A percentile compares a stretch with the other conserved stretches of the same genome.
These are phyloP conservation scores for Notocelia uddmanniana DNA, from an alignment of 2,888 invertebrate species.

Conservation along the genomic window DNA sequence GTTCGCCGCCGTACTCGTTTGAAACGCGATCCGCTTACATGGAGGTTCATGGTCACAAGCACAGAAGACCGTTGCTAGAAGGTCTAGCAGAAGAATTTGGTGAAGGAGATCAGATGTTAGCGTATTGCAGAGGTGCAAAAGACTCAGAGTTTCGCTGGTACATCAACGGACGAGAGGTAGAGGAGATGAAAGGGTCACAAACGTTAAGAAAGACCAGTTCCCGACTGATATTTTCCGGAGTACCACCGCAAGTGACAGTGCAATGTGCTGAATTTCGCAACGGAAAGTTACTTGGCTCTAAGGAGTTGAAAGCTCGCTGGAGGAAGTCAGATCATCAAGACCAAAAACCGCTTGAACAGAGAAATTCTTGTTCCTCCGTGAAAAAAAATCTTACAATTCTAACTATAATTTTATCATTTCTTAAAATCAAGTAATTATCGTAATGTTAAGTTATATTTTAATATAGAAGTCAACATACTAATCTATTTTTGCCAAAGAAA, in stretches of 20 bases:
- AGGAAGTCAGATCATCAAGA: conserved; percentile 54
- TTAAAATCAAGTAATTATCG: conserved; percentile 1
- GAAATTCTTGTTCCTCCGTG: conserved; percentile 50
- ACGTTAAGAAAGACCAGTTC: conserved; percentile 64
- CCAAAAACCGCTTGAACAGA: conserved; percentile 58
- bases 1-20: conserved; percentile 72
- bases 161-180: conserved; percentile 69
- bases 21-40: conserved; percentile 70
- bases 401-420: conserved; percentile 22
- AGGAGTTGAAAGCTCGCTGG: conserved; percentile 68
- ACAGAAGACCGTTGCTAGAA: conserved; percentile 69
- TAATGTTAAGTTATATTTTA: not conserved
- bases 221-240: conserved; percentile 70
- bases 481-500: conserved; percentile 31
- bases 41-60: conserved; percentile 69
- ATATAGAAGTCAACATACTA: not conserved
- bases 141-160: conserved; percentile 76
- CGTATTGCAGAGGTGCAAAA: conserved; percentile 70
- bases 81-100: conserved; percentile 70
- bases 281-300: conserved; percentile 77
- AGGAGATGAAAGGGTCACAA: conserved; percentile 64
- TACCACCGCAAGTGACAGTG: conserved; percentile 78
- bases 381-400: conserved; percentile 13
- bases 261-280: conserved; percentile 82
- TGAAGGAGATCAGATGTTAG: conserved; percentile 71